Evolutionary conservation across 2,797 vertebrate species (phyloP).

Genomic region (Eutrigla gurnardus): DNA sequence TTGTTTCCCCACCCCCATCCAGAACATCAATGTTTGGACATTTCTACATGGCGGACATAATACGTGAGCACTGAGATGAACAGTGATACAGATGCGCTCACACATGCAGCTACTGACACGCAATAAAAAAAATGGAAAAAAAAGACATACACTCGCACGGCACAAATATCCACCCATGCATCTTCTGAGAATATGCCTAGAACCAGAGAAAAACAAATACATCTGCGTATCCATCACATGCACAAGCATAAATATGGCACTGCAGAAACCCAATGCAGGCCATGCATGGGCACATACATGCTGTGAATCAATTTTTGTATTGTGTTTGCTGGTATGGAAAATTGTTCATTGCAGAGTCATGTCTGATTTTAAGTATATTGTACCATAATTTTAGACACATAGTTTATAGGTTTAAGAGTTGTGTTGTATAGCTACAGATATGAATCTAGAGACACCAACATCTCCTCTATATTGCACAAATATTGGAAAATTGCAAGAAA

Average conservation of each 20-base stretch:
- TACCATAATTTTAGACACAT: neutral
- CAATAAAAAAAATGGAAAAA: neutral
- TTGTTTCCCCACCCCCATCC: constrained; percentile 55
- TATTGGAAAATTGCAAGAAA: neutral
- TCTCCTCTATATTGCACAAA: neutral
- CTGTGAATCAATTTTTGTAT: constrained; percentile 24
- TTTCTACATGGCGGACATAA: constrained; percentile 43
- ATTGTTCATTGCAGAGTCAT: neutral
- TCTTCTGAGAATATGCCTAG: constrained; percentile 21
- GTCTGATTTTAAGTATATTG: neutral
- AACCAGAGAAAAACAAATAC: constrained; percentile 22
- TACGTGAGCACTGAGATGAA: constrained; percentile 37
- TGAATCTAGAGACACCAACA: neutral
- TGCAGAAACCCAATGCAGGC: constrained; percentile 39
- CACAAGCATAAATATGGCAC: constrained; percentile 37
- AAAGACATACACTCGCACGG: neutral
- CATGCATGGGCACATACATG: constrained; percentile 50
- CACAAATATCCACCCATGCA: constrained; percentile 24
- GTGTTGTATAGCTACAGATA: neutral
- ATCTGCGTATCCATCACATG: constrained; percentile 53
- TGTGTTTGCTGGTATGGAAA: constrained; percentile 27
- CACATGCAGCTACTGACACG: constrained; percentile 3
- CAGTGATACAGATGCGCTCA: constrained; percentile 20
- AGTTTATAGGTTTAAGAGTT: neutral
- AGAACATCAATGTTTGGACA: constrained; percentile 66